These are phyloP conservation scores for Rhorus exstirpatorius DNA, from an alignment of 2,888 invertebrate genomes.

Conservation along the genomic window DNA sequence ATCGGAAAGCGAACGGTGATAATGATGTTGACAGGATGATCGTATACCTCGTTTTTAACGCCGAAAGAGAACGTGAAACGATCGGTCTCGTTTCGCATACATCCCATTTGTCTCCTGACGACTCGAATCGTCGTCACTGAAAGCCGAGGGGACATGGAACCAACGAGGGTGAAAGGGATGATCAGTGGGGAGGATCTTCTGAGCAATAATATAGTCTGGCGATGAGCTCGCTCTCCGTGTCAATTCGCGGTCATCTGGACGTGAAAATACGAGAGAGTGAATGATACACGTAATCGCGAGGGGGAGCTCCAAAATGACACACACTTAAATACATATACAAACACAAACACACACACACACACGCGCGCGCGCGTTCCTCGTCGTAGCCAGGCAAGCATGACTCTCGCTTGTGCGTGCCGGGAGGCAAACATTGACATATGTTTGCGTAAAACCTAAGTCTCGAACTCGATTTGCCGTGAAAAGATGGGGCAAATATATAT, in stretches of 20 bases:
- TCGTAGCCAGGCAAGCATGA: conserved; percentile 79
- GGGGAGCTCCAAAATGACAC: conserved; percentile 25
- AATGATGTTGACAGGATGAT: conserved; percentile 35
- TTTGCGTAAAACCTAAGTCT: conserved; percentile 78
- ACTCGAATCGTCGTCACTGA: conserved; percentile 32
- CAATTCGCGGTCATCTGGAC: conserved; percentile 76
- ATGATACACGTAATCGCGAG: conserved; percentile 48
- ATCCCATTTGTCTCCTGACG: conserved; percentile 64
- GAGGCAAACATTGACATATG: conserved; percentile 85
- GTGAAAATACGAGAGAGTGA: conserved; percentile 69
- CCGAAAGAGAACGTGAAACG: conserved; percentile 18
- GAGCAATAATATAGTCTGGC: neutral
- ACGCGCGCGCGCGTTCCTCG: too few species aligned
- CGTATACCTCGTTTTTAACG: neutral
- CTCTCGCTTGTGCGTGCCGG: conserved; percentile 78
- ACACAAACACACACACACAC: too few species aligned
- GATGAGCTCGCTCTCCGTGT: conserved; percentile 63
- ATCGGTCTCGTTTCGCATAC: conserved; percentile 39
- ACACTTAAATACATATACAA: conserved; percentile 16
- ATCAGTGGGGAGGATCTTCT: conserved; percentile 42
- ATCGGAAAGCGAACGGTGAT: conserved; percentile 8
- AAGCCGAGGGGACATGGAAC: conserved; percentile 23
- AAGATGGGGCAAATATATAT: conserved; percentile 18
- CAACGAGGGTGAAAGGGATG: conserved; percentile 51
- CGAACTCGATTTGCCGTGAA: conserved; percentile 56